phyloP scores from a whole-genome alignment of 2,888 invertebrate genomes.

The Lepetodrilus schrolli region DNA sequence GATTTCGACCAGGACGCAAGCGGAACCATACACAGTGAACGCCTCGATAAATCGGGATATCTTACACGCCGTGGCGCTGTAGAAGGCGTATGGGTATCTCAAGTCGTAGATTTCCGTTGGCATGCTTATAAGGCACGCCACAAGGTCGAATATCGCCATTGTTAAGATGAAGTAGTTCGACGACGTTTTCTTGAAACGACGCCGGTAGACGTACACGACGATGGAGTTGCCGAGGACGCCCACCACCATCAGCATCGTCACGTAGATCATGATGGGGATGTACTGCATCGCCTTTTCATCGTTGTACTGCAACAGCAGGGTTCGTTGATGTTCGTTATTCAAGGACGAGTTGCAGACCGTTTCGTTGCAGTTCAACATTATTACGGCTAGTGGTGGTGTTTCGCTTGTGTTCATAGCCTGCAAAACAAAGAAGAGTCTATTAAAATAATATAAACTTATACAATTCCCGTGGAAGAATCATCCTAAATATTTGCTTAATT shows the following conservation, averaged over 20 bases:
- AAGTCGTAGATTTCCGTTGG: slow-evolving; percentile 63
- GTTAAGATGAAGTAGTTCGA: slow-evolving; percentile 66
- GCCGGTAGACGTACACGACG: slow-evolving; percentile 60
- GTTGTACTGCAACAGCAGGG: slow-evolving; percentile 39
- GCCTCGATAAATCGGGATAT: slow-evolving; percentile 57
- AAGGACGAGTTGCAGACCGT: slow-evolving; percentile 15
- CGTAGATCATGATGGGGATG: slow-evolving; percentile 60
- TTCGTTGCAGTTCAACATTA: not conserved
- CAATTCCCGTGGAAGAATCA: too few species aligned
- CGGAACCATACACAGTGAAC: slow-evolving; percentile 61
- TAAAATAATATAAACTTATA: too few species aligned
- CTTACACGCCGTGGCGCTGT: slow-evolving; percentile 59
- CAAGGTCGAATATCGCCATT: slow-evolving; percentile 65
- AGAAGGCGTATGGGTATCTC: slow-evolving; percentile 60
- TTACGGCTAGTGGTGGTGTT: not conserved
- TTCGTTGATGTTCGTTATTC: not conserved
- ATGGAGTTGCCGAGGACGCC: slow-evolving; percentile 61
- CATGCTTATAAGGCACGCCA: slow-evolving; percentile 62
- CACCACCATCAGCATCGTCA: slow-evolving; percentile 53
- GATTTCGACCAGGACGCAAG: slow-evolving; percentile 61
- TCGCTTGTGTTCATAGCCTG: slow-evolving; percentile 3
- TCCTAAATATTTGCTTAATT: too few species aligned
- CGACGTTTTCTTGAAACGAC: slow-evolving; percentile 59
- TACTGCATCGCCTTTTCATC: slow-evolving; percentile 54
- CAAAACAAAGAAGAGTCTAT: not conserved